Evolutionary conservation across 1,140 invertebrate genomes (phyloP), one percentile per base, ranked within the genome.

Genomic region (Brachionus paranguensis): DNA sequence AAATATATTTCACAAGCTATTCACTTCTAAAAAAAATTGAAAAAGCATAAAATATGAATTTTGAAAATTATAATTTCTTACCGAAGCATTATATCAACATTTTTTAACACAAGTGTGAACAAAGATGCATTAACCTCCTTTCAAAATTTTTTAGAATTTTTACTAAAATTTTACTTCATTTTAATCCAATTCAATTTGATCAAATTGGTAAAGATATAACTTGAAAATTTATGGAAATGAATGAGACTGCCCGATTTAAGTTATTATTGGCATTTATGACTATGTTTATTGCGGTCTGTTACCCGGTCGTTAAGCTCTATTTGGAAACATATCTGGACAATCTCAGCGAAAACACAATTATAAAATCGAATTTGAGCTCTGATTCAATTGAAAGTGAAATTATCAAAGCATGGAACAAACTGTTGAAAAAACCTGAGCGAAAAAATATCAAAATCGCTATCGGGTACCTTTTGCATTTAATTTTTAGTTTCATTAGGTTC

Each of bases 301-400:
- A 76, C 43, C 72, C 41, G 6, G 33, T 72, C 17, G 68, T 72
- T 1, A 72, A 72, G 10, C 68, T 41, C 12, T 72, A 50, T 76
- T 50, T 76, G 8, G 45, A 76, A 14, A 50, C 45, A 14, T 76
- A 50, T n/a, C 12, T 76, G 29, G 45, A 76, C 72, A 76, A 76
- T 76, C 43, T 76, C 0, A 12, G 24, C 29, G 72, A 76, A 50
- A 12, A 76, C 3, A 1, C 8, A 47, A 50, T 50, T 33, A 14
- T 76, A 27, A 24, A 76, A 76, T 47, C 43, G 6, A 76, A 76
- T 14, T 53, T 76, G 20, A 76, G 20, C 14, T 27, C 43, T 47
- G 14, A 10, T 27, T 81, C 78, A 45, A 81, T 81, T n/a, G 78
- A 81, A 41, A 17, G n/a, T 33, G 78, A 81, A 60, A 47, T 81